phyloP scores from a whole-genome alignment of 2,113 vertebrate genomes.

The Oncorhynchus kisutch region DNA sequence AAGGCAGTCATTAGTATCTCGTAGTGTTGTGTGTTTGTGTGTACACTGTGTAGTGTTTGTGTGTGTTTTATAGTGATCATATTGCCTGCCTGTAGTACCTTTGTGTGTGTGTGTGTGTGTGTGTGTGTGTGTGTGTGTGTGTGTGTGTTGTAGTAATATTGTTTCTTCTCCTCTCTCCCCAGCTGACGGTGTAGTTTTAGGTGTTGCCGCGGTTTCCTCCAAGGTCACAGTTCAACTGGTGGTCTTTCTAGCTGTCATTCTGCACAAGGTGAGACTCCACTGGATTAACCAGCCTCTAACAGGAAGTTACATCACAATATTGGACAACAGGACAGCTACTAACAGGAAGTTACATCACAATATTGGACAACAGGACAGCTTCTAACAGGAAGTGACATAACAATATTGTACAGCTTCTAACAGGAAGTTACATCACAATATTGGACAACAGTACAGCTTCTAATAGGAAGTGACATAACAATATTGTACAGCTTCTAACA shows the following conservation, averaged over 20 bases:
- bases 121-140: not conserved
- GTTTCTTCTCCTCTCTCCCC: not conserved
- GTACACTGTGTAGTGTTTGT: too few species aligned
- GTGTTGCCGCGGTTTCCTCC: slow-evolving; percentile 75
- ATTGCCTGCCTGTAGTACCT: not conserved
- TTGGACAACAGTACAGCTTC: too few species aligned
- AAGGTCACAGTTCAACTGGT: slow-evolving; percentile 76
- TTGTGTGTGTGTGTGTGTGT: not conserved
- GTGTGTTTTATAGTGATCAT: not conserved
- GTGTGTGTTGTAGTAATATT: not conserved
- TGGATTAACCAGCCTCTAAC: not conserved
- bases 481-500: too few species aligned
- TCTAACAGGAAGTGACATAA: not conserved
- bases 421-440: too few species aligned
- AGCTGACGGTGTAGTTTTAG: slow-evolving; percentile 81
- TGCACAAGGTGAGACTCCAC: slow-evolving; percentile 75
- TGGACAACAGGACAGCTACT: too few species aligned
- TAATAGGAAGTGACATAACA: not conserved
- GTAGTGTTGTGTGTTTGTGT: too few species aligned
- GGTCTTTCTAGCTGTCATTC: slow-evolving; percentile 78
- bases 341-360: not conserved
- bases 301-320: not conserved
- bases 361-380: too few species aligned
- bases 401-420: too few species aligned
- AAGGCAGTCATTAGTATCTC: too few species aligned